Conservation (phyloP, 2,888 invertebrate species). For the Drosophila niveifrons region DNA sequence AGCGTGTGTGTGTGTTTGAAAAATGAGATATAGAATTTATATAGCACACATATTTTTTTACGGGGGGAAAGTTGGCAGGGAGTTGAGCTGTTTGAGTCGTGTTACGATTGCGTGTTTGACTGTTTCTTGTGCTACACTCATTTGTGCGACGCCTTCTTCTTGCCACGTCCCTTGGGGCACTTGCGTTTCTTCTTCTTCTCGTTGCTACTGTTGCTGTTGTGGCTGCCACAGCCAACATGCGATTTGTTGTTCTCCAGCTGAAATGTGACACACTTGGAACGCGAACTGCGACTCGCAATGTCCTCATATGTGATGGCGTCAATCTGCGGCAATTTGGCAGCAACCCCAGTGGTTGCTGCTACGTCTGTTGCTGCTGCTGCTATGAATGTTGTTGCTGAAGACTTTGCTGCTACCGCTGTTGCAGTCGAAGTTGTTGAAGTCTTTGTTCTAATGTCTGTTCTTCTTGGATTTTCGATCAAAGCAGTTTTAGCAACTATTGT, state of each 20-base stretch:
- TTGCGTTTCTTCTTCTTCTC: neutral
- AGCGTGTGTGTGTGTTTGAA: constrained; percentile 8
- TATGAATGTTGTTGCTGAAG: no score
- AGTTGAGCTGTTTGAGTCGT: neutral
- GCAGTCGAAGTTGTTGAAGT: no score
- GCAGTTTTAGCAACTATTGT: neutral
- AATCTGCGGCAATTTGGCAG: constrained; percentile 2
- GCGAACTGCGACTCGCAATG: neutral
- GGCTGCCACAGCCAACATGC: neutral
- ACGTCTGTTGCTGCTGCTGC: neutral
- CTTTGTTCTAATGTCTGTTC: no score
- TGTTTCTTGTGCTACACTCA: neutral
- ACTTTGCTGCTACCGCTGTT: no score
- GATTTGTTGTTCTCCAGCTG: neutral
- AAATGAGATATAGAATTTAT: neutral
- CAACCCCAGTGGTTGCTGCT: neutral
- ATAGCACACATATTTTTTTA: neutral
- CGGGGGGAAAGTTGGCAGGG: neutral
- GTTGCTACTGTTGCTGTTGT: constrained; percentile 1
- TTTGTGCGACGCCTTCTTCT: constrained; percentile 34
- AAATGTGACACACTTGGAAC: constrained; percentile 23
- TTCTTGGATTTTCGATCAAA: no score
- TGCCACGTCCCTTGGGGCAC: constrained; percentile 21
- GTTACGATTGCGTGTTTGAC: no score
- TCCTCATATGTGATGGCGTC: constrained; percentile 45